Evolutionary conservation across 1,140 invertebrate species (phyloP).

Genomic region (Drosophila sproati): DNA sequence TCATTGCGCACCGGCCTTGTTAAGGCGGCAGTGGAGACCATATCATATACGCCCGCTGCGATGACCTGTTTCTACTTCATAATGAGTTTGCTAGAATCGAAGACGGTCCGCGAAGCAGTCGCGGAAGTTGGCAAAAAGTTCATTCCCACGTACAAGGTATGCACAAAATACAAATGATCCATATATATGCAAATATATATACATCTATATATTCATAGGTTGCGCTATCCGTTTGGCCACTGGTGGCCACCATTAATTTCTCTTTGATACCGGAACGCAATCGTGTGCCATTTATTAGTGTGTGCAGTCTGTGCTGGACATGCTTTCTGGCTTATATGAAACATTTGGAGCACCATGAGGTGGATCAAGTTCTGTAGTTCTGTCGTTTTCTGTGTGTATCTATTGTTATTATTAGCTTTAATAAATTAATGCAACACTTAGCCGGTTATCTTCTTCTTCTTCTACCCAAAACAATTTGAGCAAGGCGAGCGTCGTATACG

Average conservation of each 20-base stretch:
- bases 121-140: conserved; percentile 92
- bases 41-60: conserved; percentile 92
- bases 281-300: conserved; percentile 92
- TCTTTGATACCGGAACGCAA: conserved; percentile 91
- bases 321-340: conserved; percentile 95
- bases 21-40: conserved; percentile 92
- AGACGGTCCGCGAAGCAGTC: conserved; percentile 88
- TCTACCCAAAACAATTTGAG: not conserved
- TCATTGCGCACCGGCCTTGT: conserved; percentile 87
- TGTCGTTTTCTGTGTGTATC: not conserved
- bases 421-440: conserved; percentile 9
- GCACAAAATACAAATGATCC: no score
- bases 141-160: conserved; percentile 88
- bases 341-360: conserved; percentile 86
- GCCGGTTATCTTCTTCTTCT: not conserved
- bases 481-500: no score
- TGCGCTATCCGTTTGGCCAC: conserved; percentile 92
- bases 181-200: conserved; percentile 1
- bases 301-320: conserved; percentile 94
- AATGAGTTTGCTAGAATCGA: conserved; percentile 92
- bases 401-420: conserved; percentile 34
- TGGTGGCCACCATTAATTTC: conserved; percentile 93
- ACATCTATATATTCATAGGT: conserved; percentile 85
- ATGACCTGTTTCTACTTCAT: conserved; percentile 93
- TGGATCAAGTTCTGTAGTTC: conserved; percentile 61